A percentile compares a stretch with the other conserved stretches of the same genome.
These are phyloP conservation scores for Ostrea edulis DNA, from an alignment of 1,140 invertebrate genomes.

Conservation along the genomic window DNA sequence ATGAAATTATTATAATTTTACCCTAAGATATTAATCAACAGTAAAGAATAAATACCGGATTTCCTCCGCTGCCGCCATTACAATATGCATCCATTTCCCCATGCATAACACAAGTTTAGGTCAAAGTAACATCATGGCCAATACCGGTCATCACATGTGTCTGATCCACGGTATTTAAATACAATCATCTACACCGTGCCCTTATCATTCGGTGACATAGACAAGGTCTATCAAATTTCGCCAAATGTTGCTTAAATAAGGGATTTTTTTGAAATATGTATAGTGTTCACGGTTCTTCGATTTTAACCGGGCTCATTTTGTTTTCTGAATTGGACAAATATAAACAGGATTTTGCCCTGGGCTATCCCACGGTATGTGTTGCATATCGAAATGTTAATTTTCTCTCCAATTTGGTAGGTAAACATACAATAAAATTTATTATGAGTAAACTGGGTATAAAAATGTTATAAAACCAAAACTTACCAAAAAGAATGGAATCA, in stretches of 20 bases:
- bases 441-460: neutral
- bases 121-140: neutral
- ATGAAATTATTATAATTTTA: too few species aligned
- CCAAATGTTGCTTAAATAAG: neutral
- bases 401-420: constrained; percentile 1
- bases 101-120: neutral
- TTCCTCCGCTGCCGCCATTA: neutral
- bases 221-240: constrained; percentile 25
- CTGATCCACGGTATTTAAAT: constrained; percentile 1
- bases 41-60: neutral
- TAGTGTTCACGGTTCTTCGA: constrained; percentile 13
- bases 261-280: constrained; percentile 8
- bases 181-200: neutral
- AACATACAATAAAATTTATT: neutral
- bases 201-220: neutral
- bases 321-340: constrained; percentile 16
- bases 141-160: neutral
- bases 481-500: neutral
- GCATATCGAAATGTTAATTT: constrained; percentile 39
- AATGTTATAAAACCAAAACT: neutral
- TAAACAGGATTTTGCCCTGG: constrained; percentile 22
- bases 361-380: constrained; percentile 12
- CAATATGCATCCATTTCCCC: constrained; percentile 21
- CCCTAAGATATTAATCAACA: neutral
- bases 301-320: constrained; percentile 7